These are phyloP conservation scores for Lacanobia oleracea DNA, from an alignment of 2,888 invertebrate species.

Conservation along the genomic window DNA sequence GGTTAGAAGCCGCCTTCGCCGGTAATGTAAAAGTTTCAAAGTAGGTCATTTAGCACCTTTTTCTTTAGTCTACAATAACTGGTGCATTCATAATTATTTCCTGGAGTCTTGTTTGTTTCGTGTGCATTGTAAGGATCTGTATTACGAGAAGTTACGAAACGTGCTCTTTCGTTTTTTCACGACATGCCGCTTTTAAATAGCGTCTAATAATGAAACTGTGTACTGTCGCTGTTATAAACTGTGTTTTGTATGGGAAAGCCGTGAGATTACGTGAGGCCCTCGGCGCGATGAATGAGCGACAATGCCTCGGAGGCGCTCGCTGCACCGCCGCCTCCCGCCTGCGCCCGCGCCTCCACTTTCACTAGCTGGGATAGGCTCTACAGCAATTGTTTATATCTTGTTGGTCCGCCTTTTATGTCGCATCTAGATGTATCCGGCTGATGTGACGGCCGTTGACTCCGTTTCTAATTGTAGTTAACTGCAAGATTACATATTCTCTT, in stretches of 20 bases:
- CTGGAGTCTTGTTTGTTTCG: constrained; percentile 18
- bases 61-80: constrained; percentile 27
- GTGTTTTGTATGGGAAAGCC: constrained; percentile 58
- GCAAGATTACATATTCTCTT: constrained; percentile 59
- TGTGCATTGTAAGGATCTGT: constrained; percentile 25
- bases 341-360: constrained; percentile 64
- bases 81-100: constrained; percentile 32
- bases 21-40: constrained; percentile 63
- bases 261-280: constrained; percentile 58
- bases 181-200: constrained; percentile 1
- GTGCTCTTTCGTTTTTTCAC: constrained; percentile 9
- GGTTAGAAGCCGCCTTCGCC: constrained; percentile 53
- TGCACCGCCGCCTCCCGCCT: constrained; percentile 30
- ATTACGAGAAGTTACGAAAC: constrained; percentile 37
- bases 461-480: constrained; percentile 75
- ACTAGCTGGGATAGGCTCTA: constrained; percentile 67
- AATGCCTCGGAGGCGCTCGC: constrained; percentile 45
- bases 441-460: constrained; percentile 81
- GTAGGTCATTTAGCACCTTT: constrained; percentile 57
- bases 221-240: constrained; percentile 39
- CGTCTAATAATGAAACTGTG: constrained; percentile 26
- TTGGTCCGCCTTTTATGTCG: constrained; percentile 77
- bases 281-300: constrained; percentile 62
- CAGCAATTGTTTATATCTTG: constrained; percentile 72
- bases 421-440: constrained; percentile 83